phyloP scores from a whole-genome alignment of 92 coral and sea anemone genomes.

The Pocillopora grandis region DNA sequence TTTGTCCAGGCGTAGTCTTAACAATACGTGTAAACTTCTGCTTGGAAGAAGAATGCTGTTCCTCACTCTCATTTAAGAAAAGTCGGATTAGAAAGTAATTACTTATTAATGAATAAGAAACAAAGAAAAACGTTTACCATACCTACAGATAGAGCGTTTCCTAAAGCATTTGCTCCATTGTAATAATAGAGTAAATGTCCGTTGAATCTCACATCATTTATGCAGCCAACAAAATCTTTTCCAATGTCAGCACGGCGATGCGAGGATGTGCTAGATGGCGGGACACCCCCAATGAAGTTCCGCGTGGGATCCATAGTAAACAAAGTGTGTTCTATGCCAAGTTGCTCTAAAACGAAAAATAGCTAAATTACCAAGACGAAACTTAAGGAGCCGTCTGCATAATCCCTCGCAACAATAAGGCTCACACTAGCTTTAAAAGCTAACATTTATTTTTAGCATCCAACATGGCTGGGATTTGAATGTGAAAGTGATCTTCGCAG shows the following conservation, averaged over 20 bases:
- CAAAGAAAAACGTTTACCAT: not conserved
- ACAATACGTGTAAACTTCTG: too few species aligned
- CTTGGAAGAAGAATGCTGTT: too few species aligned
- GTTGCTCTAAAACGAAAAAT: constrained; percentile 20
- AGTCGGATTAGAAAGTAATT: too few species aligned
- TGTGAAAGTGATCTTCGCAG: too few species aligned
- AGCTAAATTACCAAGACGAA: not conserved
- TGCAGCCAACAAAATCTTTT: constrained; percentile 84
- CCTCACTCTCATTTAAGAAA: too few species aligned
- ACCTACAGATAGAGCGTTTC: constrained; percentile 65
- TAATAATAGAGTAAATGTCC: constrained; percentile 65
- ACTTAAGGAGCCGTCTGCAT: too few species aligned
- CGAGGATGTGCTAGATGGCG: constrained; percentile 38
- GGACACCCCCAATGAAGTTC: constrained; percentile 76
- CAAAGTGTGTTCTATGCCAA: constrained; percentile 48
- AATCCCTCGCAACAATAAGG: too few species aligned
- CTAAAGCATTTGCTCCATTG: constrained; percentile 57
- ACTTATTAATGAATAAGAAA: not conserved
- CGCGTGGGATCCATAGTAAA: constrained; percentile 66
- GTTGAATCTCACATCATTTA: constrained; percentile 83
- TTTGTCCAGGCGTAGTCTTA: too few species aligned
- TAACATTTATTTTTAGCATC: too few species aligned
- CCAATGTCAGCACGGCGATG: constrained; percentile 38
- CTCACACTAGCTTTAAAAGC: too few species aligned
- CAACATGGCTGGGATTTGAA: too few species aligned